phyloP scores from a whole-genome alignment of 2,113 vertebrate genomes.

The Chlorocebus sabaeus region DNA sequence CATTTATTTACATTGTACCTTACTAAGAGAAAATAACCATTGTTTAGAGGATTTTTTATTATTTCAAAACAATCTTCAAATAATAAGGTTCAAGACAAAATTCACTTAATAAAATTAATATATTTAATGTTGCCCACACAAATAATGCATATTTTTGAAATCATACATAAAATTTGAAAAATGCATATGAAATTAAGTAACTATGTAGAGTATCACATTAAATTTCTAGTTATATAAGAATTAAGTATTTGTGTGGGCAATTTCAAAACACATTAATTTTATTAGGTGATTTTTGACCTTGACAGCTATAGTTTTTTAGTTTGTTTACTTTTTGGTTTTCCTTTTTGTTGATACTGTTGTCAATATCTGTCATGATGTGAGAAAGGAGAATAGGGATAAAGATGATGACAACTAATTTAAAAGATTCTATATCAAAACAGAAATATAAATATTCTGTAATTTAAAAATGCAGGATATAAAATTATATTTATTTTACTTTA shows the following conservation, averaged over 20 bases:
- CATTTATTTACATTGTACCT: background rate
- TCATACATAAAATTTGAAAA: background rate
- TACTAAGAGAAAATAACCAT: background rate
- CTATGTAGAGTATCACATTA: background rate
- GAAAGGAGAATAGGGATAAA: background rate
- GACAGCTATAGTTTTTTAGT: background rate
- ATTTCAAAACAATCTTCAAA: background rate
- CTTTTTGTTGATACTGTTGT: background rate
- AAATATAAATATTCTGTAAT: background rate
- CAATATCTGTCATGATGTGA: background rate
- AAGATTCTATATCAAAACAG: background rate
- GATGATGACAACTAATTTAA: background rate
- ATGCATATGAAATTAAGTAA: background rate
- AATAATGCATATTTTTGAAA: background rate
- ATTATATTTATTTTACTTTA: background rate
- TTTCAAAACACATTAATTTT: background rate
- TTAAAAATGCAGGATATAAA: background rate
- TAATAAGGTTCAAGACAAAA: background rate
- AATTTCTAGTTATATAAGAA: background rate
- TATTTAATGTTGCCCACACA: background rate
- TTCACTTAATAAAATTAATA: background rate
- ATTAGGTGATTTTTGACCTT: background rate
- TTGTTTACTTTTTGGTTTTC: background rate
- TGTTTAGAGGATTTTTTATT: background rate
- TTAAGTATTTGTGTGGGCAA: background rate